phyloP scores from a whole-genome alignment of 2,888 invertebrate species.

The Punctoribates punctum region DNA sequence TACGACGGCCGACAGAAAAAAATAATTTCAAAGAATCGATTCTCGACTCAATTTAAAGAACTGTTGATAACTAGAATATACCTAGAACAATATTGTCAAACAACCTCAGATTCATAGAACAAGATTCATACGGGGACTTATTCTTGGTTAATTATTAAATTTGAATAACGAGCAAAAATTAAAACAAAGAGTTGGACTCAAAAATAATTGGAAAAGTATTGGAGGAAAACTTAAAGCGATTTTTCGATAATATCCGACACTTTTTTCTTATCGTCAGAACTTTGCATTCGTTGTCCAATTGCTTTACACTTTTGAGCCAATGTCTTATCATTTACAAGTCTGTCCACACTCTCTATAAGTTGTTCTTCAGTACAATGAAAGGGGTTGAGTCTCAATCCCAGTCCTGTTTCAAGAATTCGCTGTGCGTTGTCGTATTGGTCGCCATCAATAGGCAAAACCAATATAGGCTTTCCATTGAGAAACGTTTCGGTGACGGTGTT shows the following conservation, averaged over 20 bases:
- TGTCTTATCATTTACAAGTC: not conserved
- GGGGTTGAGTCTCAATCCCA: not conserved
- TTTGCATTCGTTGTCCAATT: not conserved
- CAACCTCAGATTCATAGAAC: too few relatives aligned
- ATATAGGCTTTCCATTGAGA: constrained; percentile 16
- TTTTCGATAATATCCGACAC: not conserved
- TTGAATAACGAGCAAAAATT: too few relatives aligned
- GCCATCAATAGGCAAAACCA: constrained; percentile 15
- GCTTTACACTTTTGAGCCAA: not conserved
- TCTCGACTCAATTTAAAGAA: too few relatives aligned
- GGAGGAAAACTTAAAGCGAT: too few relatives aligned
- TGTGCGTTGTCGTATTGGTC: constrained; percentile 39
- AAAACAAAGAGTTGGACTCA: too few relatives aligned
- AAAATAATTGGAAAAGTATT: too few relatives aligned
- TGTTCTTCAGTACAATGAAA: not conserved
- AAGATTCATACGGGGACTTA: too few relatives aligned
- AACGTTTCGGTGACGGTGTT: constrained; percentile 14
- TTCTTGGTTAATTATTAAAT: too few relatives aligned
- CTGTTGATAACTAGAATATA: too few relatives aligned
- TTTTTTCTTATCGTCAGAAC: not conserved
- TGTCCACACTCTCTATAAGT: not conserved
- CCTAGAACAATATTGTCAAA: too few relatives aligned
- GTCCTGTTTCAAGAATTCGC: not conserved
- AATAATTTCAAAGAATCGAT: not conserved
- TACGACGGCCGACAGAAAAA: too few relatives aligned